Evolutionary conservation across 2,797 vertebrate species (phyloP).

Genomic region (Silurus lanzhouensis): DNA sequence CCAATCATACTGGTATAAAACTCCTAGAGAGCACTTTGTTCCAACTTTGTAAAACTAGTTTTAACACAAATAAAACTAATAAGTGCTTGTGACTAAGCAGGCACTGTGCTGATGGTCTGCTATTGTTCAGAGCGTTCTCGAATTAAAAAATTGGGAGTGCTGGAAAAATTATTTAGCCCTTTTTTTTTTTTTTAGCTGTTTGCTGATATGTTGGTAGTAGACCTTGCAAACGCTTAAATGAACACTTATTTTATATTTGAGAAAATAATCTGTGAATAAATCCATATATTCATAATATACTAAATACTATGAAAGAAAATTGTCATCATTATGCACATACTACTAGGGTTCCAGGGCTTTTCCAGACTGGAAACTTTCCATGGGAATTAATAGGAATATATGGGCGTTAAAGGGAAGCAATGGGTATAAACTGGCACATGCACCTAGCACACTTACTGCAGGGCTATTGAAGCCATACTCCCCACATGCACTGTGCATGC

Average conservation of each 20-base stretch:
- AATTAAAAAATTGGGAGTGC: conserved; percentile 40
- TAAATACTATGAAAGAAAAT: background rate
- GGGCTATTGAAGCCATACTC: too few relatives aligned
- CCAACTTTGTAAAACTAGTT: background rate
- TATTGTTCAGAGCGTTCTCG: conserved; percentile 22
- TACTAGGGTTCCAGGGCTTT: too few relatives aligned
- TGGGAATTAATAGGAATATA: too few relatives aligned
- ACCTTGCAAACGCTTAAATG: background rate
- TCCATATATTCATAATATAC: background rate
- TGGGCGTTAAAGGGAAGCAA: too few relatives aligned
- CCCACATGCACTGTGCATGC: too few relatives aligned
- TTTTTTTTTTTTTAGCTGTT: background rate
- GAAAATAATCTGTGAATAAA: background rate
- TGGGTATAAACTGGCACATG: too few relatives aligned
- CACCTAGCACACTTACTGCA: too few relatives aligned
- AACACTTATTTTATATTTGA: background rate
- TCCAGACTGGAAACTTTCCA: too few relatives aligned
- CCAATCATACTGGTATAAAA: background rate
- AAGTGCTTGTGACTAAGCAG: conserved; percentile 56
- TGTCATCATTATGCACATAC: background rate
- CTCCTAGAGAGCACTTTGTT: background rate
- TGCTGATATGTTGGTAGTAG: background rate
- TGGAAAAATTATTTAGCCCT: background rate
- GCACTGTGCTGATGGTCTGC: conserved; percentile 59
- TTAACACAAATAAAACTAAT: background rate